A percentile compares a stretch with the other conserved stretches of the same genome.
Conservation (phyloP, 2,797 vertebrate species). For the Coregonus sp. region DNA sequence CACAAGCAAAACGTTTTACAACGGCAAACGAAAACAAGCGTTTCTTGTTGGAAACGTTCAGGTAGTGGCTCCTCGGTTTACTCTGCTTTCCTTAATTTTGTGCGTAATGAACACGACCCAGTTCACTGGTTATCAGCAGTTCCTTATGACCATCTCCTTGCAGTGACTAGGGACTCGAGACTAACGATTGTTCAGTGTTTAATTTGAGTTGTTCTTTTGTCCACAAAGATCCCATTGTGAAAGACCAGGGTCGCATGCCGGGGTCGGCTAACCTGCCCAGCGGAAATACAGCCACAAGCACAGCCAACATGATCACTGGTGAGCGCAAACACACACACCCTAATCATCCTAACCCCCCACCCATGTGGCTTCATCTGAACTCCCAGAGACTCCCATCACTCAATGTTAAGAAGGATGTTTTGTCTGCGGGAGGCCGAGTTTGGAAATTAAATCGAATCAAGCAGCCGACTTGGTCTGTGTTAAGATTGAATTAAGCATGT, state of each 20-base stretch:
- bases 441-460: neutral
- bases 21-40: too few species aligned
- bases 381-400: neutral
- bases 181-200: too few species aligned
- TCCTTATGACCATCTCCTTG: too few species aligned
- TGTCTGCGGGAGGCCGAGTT: neutral
- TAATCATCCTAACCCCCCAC: neutral
- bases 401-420: neutral
- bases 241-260: conserved; percentile 90
- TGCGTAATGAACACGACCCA: neutral
- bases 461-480: neutral
- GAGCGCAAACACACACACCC: conserved; percentile 48
- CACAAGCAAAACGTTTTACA: too few species aligned
- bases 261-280: conserved; percentile 82
- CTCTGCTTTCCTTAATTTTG: too few species aligned
- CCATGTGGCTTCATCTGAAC: neutral
- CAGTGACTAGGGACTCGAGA: too few species aligned
- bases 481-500: neutral
- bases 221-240: conserved; percentile 86
- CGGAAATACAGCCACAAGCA: conserved; percentile 87
- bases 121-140: too few species aligned
- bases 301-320: conserved; percentile 94
- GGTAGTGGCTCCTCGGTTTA: too few species aligned
- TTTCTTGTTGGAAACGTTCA: too few species aligned
- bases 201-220: neutral